A percentile compares a stretch with the other conserved stretches of the same genome.
phyloP scores from a whole-genome alignment of 2,888 invertebrate species.

The Ethmia dodecea region DNA sequence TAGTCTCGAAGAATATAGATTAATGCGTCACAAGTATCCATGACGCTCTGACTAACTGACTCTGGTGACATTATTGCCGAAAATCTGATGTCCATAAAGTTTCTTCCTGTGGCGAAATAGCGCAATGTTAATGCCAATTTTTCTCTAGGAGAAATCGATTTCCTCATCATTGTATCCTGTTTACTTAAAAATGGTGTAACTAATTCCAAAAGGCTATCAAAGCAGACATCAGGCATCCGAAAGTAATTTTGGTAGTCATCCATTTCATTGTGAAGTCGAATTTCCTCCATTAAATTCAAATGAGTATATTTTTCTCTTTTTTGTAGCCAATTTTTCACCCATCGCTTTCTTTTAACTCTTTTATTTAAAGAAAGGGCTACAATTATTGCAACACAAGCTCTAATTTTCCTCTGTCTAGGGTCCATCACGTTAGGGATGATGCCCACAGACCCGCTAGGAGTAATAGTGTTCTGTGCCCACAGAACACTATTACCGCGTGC shows the following conservation, averaged over 20 bases:
- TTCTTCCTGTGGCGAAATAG: too few relatives aligned
- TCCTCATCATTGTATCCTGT: neutral
- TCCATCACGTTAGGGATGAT: neutral
- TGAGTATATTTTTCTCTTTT: constrained; percentile 9
- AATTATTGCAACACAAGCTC: constrained; percentile 3
- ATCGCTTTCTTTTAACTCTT: constrained; percentile 3
- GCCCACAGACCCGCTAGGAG: too few relatives aligned
- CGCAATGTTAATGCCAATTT: neutral
- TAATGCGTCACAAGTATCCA: too few relatives aligned
- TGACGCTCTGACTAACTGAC: too few relatives aligned
- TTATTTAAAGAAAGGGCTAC: neutral
- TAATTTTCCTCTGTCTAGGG: constrained; percentile 1
- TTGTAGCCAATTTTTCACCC: constrained; percentile 3
- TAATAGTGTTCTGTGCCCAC: too few relatives aligned
- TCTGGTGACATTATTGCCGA: too few relatives aligned
- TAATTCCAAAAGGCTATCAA: neutral
- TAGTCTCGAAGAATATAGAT: too few relatives aligned
- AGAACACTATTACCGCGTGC: too few relatives aligned
- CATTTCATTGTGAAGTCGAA: neutral
- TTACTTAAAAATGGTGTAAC: neutral
- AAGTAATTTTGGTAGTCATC: neutral
- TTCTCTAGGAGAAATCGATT: neutral
- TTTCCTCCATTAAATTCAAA: neutral
- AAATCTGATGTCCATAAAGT: too few relatives aligned
- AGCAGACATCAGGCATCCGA: neutral